Evolutionary conservation across 37 sponge, comb jelly and placozoan species (phyloP).

Genomic region (Halichondria panicea): DNA sequence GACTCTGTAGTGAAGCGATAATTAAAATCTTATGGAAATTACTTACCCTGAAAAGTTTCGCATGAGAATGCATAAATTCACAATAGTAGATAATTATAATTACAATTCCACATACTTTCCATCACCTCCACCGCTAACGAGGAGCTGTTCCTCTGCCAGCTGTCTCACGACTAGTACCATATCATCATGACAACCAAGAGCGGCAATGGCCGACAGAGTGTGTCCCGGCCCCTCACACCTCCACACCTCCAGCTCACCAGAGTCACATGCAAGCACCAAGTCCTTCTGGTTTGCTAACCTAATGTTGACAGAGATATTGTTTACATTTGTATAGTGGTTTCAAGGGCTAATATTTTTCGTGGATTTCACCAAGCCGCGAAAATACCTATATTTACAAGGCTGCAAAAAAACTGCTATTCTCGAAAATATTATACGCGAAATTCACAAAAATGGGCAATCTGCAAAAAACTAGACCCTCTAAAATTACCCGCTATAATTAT

Average conservation of each 20-base stretch:
- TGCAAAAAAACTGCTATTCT: no score
- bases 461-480: no score
- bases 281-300: constrained; percentile 26
- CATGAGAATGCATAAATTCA: no score
- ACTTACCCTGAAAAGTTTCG: background rate
- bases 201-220: background rate
- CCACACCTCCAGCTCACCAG: constrained; percentile 60
- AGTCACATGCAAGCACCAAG: constrained; percentile 28
- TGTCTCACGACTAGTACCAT: constrained; percentile 38
- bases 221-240: constrained; percentile 18
- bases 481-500: no score
- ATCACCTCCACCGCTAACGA: constrained; percentile 60
- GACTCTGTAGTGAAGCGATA: background rate
- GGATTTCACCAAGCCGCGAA: no score
- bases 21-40: background rate
- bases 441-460: no score
- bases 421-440: no score
- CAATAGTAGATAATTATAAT: background rate
- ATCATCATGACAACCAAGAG: constrained; percentile 49
- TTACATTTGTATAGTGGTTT: background rate
- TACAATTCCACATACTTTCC: constrained; percentile 21
- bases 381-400: no score
- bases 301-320: background rate
- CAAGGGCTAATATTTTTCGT: no score
- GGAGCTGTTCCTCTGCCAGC: constrained; percentile 19